phyloP scores from a whole-genome alignment of 2,888 invertebrate species.

The Cenopis cana region DNA sequence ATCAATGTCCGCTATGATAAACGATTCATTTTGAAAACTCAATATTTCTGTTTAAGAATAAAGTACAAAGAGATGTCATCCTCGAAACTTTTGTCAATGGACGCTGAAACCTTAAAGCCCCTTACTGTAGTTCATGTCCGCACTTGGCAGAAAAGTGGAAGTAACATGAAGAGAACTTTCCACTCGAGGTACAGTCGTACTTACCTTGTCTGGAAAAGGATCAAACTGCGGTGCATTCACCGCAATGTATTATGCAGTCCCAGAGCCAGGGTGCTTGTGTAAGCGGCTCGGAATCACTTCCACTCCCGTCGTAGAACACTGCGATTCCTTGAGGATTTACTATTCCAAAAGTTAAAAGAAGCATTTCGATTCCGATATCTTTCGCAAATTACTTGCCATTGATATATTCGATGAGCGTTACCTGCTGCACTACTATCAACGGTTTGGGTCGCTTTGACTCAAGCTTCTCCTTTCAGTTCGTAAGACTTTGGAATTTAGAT shows the following conservation, averaged over 20 bases:
- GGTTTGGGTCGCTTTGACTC: constrained; percentile 19
- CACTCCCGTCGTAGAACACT: constrained; percentile 65
- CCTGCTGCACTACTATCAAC: constrained; percentile 52
- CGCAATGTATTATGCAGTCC: constrained; percentile 83
- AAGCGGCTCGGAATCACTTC: constrained; percentile 80
- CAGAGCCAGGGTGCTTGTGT: constrained; percentile 68
- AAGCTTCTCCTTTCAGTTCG: neutral
- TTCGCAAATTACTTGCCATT: constrained; percentile 68
- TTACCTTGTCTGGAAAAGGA: constrained; percentile 83
- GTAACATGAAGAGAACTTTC: constrained; percentile 79
- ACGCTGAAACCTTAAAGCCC: constrained; percentile 74
- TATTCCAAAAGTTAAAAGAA: constrained; percentile 71
- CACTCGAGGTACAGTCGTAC: constrained; percentile 72
- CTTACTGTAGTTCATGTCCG: constrained; percentile 72
- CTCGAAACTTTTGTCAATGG: constrained; percentile 80
- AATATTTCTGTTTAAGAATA: constrained; percentile 74
- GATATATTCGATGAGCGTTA: constrained; percentile 66
- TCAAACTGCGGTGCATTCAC: constrained; percentile 83
- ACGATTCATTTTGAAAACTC: constrained; percentile 53
- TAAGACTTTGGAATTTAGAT: neutral
- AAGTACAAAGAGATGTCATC: constrained; percentile 77
- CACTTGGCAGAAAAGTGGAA: constrained; percentile 75
- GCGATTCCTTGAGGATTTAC: constrained; percentile 71
- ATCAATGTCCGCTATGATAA: constrained; percentile 33
- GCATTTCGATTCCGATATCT: constrained; percentile 67